These are phyloP conservation scores for Oscheius onirici DNA, from an alignment of 2,888 invertebrate species.

Conservation along the genomic window DNA sequence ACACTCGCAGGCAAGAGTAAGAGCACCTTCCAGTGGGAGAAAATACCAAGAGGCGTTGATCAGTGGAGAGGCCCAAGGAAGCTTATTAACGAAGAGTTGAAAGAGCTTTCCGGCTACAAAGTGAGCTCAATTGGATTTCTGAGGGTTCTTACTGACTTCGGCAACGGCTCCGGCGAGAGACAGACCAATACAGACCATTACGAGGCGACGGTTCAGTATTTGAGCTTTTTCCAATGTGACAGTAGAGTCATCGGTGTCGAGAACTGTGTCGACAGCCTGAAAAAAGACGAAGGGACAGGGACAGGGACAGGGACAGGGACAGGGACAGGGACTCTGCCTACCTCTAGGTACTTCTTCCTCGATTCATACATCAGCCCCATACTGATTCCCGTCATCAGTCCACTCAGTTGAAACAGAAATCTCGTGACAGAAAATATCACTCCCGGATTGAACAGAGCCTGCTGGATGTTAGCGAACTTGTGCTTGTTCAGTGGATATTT, in stretches of 20 bases:
- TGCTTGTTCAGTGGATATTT: neutral
- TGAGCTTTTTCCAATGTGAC: neutral
- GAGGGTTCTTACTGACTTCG: neutral
- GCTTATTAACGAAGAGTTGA: neutral
- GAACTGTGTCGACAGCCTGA: slow-evolving; percentile 4
- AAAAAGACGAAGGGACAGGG: neutral
- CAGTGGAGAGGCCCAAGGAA: neutral
- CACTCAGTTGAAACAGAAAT: neutral
- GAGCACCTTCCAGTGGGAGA: neutral
- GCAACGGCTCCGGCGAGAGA: neutral
- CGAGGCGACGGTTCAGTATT: neutral
- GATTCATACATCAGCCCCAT: neutral
- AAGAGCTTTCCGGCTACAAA: slow-evolving; percentile 1
- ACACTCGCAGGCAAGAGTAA: neutral
- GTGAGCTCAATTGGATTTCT: neutral
- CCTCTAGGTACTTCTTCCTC: neutral
- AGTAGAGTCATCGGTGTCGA: neutral
- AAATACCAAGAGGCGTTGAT: neutral
- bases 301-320: too few species aligned
- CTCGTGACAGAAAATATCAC: neutral
- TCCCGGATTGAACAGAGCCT: neutral
- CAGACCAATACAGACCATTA: neutral
- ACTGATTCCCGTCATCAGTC: neutral
- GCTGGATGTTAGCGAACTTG: neutral
- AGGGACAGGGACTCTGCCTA: neutral